Percentiles rank a stretch among this genome's conserved stretches.
These are phyloP conservation scores for Phrynocephalus guinanensis DNA, from an alignment of 2,797 vertebrate species.

Conservation along the genomic window DNA sequence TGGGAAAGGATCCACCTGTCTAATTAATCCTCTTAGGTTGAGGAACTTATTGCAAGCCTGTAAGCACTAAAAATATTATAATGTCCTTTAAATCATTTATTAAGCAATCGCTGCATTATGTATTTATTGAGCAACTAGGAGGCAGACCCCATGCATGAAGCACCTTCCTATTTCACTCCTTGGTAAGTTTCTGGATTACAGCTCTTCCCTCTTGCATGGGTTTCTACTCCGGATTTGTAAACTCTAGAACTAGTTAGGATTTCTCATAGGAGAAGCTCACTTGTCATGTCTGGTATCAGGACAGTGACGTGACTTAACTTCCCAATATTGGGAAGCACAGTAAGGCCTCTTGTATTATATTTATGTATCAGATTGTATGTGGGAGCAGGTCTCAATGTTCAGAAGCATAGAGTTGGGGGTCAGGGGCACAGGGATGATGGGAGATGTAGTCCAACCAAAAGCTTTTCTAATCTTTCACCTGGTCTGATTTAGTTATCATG, in stretches of 20 bases:
- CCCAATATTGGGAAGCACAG: not conserved
- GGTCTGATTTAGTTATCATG: too few relatives aligned
- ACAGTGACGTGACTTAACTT: not conserved
- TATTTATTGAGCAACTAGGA: constrained; percentile 36
- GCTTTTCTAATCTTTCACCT: too few relatives aligned
- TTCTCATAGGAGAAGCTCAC: not conserved
- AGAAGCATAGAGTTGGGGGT: too few relatives aligned
- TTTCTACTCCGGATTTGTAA: not conserved
- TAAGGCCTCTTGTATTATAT: not conserved
- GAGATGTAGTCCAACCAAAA: too few relatives aligned
- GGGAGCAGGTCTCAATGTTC: too few relatives aligned
- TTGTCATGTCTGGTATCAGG: not conserved
- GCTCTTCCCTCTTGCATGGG: not conserved
- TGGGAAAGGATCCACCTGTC: constrained; percentile 47
- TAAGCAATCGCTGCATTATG: constrained; percentile 50
- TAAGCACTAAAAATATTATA: constrained; percentile 26
- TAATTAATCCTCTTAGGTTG: constrained; percentile 42
- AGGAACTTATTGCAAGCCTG: constrained; percentile 36
- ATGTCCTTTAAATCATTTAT: constrained; percentile 52
- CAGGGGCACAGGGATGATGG: too few relatives aligned
- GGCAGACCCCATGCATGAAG: not conserved
- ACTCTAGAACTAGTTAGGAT: not conserved
- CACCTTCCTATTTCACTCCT: constrained; percentile 8
- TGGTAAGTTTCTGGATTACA: not conserved
- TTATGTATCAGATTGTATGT: not conserved